These are phyloP conservation scores for Batillaria attramentaria DNA, from an alignment of 1,140 invertebrate species.

Conservation along the genomic window DNA sequence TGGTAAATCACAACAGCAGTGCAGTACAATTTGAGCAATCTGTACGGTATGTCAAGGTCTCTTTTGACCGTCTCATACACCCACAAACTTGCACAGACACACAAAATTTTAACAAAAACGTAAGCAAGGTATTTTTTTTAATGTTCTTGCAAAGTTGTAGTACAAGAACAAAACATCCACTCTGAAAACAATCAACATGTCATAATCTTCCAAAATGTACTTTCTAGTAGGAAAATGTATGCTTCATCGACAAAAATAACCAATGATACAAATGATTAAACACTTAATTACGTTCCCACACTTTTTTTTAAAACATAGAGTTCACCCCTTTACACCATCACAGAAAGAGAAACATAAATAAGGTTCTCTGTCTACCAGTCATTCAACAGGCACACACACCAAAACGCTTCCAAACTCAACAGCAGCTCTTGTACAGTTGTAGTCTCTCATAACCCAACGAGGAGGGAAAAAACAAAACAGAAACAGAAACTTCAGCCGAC, in stretches of 20 bases:
- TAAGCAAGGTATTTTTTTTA: no score
- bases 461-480: neutral
- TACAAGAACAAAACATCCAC: slow-evolving; percentile 26
- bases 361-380: neutral
- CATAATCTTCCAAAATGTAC: neutral
- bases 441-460: neutral
- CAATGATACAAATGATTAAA: slow-evolving; percentile 9
- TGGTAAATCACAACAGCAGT: no score
- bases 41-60: no score
- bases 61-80: no score
- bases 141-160: slow-evolving; percentile 6
- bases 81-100: no score
- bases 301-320: neutral
- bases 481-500: neutral
- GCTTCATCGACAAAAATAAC: neutral
- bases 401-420: slow-evolving; percentile 8
- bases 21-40: no score
- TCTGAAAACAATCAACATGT: slow-evolving; percentile 8
- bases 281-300: neutral
- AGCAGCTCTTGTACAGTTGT: neutral
- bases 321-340: slow-evolving; percentile 6
- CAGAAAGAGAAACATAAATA: slow-evolving; percentile 17
- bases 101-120: no score
- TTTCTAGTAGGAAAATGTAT: neutral
- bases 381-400: neutral